These are phyloP conservation scores for Theonella swinhoei DNA, from an alignment of 37 sponge, comb jelly and placozoan species.

Conservation along the genomic window DNA sequence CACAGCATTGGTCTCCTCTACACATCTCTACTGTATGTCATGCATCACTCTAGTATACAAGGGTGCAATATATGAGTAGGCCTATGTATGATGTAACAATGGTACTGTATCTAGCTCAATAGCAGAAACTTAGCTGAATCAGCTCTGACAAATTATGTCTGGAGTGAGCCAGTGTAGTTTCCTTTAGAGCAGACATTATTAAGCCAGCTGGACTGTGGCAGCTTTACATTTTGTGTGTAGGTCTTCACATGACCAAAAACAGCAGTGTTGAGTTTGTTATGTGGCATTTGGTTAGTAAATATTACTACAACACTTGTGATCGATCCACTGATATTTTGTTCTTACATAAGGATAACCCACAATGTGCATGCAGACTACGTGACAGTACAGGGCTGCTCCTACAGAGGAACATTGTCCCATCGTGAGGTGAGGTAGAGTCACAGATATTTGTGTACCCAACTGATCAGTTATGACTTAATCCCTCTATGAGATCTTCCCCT, in stretches of 20 bases:
- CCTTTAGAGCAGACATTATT: too few species aligned
- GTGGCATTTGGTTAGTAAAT: background rate
- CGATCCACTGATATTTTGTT: background rate
- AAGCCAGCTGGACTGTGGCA: too few species aligned
- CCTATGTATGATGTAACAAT: too few species aligned
- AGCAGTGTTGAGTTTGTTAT: too few species aligned
- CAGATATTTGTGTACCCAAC: background rate
- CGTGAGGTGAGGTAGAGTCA: constrained; percentile 24
- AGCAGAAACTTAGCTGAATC: too few species aligned
- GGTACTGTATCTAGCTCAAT: too few species aligned
- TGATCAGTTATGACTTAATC: background rate
- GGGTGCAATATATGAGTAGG: background rate
- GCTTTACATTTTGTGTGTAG: background rate
- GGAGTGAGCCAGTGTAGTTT: too few species aligned
- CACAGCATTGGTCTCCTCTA: constrained; percentile 37
- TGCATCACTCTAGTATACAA: background rate
- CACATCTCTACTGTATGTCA: constrained; percentile 36
- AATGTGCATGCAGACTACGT: constrained; percentile 23
- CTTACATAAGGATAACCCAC: constrained; percentile 10
- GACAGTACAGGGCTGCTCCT: constrained; percentile 20
- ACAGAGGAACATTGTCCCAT: constrained; percentile 9
- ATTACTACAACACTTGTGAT: background rate
- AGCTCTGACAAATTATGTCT: too few species aligned
- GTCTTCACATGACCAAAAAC: too few species aligned
- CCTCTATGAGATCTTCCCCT: background rate